Evolutionary conservation across 2,113 vertebrate species (phyloP), one percentile per base, ranked within the genome.

Genomic region (Xiphias gladius): DNA sequence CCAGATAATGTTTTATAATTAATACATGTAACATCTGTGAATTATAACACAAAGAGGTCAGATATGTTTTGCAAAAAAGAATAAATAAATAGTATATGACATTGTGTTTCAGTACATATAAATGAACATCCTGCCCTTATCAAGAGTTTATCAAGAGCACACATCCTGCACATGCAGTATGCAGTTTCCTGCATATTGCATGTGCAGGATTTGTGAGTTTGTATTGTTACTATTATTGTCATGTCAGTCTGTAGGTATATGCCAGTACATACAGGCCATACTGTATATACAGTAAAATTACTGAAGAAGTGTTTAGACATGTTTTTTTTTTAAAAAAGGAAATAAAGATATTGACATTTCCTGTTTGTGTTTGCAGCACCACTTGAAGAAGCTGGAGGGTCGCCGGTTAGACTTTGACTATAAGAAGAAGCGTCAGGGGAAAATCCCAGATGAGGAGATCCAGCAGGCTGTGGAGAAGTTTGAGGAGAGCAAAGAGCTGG

Each of bases 371-470:
- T 50, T 39, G 8, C 32, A 99, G 98, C 97, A 97, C 87, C 97
- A 99, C 88, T 88, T 99, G 86, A 99, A 96, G 94, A 99, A 99
- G 86, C 91, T 99, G 85, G 98, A 99, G 93, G 97, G 98, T 35
- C 97, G 97, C 0, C 95, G 98, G 61, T 95, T 99, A 93, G 98
- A 99, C 95, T 99, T 97, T 0, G 97, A 99, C 93, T 99, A 98
- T 76, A 99, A 99, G 90, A 98, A 96, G 95, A 98, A 96, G 83
- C 96, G 97, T 19, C 96, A 96, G 86, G 97, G 97, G 70, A 99
- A 97, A 92, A 96, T 99, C 57, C 96, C 97, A 0, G 96, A 98
- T 2, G 97, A 99, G 92, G 98, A 99, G 91, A 94, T 99, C 79
- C 96, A 87, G 78, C 96, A 97, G 93, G 98, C 98, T 0, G 96